phyloP scores from a whole-genome alignment of 2,113 vertebrate species.

The Numida meleagris region DNA sequence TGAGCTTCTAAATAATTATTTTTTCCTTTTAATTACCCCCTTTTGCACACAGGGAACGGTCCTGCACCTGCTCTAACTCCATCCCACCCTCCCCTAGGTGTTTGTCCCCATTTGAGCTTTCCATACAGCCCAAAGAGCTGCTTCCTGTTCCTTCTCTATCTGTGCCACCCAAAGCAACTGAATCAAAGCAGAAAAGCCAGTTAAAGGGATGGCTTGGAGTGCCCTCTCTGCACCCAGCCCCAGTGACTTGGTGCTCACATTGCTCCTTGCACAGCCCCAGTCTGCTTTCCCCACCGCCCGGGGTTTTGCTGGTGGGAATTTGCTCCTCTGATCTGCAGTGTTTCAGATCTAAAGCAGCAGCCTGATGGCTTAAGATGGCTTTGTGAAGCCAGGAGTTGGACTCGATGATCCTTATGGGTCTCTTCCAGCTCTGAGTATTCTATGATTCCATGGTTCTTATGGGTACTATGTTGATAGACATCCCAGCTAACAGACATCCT shows the following conservation, averaged over 20 bases:
- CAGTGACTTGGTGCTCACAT: accelerated
- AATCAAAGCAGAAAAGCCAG: not conserved
- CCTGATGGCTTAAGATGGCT: not conserved
- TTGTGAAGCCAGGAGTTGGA: no score
- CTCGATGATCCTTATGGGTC: no score
- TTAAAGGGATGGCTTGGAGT: not conserved
- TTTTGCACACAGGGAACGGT: not conserved
- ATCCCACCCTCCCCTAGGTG: not conserved
- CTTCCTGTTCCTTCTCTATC: not conserved
- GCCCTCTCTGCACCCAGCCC: not conserved
- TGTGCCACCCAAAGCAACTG: not conserved
- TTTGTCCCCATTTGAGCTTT: not conserved
- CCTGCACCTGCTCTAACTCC: not conserved
- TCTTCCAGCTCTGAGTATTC: no score
- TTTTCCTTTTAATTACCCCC: not conserved
- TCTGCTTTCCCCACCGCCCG: accelerated
- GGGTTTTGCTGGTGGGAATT: not conserved
- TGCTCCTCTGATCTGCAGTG: not conserved
- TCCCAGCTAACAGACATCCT: not conserved
- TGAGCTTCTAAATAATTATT: not conserved
- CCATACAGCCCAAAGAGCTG: not conserved
- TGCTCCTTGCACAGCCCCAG: not conserved
- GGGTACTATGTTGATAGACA: not conserved
- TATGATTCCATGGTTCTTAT: not conserved
- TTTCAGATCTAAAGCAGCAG: not conserved